Conservation (phyloP, 2,113 vertebrate genomes). For the Ailurus styani region DNA sequence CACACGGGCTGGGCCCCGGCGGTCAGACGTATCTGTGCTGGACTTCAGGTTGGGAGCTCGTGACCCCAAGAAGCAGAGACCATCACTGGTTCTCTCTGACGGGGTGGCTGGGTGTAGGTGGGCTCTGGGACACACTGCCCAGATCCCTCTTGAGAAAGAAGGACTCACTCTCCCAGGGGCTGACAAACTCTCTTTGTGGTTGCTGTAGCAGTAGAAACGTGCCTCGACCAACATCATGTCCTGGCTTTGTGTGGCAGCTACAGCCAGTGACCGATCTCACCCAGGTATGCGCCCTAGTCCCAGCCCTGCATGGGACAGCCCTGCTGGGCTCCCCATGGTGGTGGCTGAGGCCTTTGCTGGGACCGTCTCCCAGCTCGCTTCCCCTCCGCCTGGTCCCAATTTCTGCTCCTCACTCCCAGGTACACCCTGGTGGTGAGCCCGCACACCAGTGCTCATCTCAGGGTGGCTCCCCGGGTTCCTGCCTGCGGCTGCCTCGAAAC, state of each 20-base stretch:
- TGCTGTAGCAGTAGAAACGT: accelerated
- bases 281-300: not conserved
- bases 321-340: not conserved
- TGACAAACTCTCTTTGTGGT: not conserved
- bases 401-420: not conserved
- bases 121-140: not conserved
- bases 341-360: not conserved
- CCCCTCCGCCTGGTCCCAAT: not conserved
- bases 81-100: not conserved
- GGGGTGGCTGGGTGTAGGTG: not conserved
- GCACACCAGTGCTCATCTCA: not conserved
- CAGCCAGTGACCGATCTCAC: not conserved
- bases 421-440: no score
- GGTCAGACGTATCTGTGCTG: accelerated
- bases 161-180: not conserved
- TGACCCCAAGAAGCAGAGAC: not conserved
- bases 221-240: not conserved
- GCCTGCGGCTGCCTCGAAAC: accelerated
- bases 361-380: not conserved
- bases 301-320: not conserved
- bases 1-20: not conserved
- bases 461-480: not conserved
- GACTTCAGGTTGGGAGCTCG: not conserved
- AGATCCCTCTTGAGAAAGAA: not conserved
- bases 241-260: not conserved